Percentiles rank a stretch among this genome's conserved stretches.
Evolutionary conservation across 1,140 invertebrate species (phyloP).

Genomic region (Drosophila asahinai): DNA sequence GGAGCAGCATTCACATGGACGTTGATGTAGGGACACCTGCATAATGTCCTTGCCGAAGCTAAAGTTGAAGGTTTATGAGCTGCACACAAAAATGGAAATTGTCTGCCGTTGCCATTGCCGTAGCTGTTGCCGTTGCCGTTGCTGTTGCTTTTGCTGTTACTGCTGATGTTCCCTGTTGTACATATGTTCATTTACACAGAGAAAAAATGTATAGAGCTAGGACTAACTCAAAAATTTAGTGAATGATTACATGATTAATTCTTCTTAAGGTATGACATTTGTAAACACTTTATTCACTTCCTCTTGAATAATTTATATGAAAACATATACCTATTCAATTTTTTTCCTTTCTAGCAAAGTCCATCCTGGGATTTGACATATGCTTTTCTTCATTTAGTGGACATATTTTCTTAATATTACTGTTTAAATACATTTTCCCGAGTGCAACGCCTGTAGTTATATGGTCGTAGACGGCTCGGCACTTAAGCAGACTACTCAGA

Average conservation of each 20-base stretch:
- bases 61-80: conserved; percentile 80
- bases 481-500: conserved; percentile 68
- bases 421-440: neutral
- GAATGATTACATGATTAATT: too few relatives aligned
- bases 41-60: conserved; percentile 66
- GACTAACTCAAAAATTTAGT: too few relatives aligned
- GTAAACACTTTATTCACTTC: too few relatives aligned
- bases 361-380: neutral
- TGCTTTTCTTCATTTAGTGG: neutral
- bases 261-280: too few relatives aligned
- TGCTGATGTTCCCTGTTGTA: conserved; percentile 42
- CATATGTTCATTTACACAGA: conserved; percentile 27
- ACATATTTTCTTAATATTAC: too few relatives aligned
- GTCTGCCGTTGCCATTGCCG: conserved; percentile 45
- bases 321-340: too few relatives aligned
- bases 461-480: conserved; percentile 57
- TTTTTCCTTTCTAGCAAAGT: too few relatives aligned
- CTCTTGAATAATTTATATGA: too few relatives aligned
- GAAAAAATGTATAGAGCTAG: neutral
- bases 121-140: conserved; percentile 21
- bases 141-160: conserved; percentile 30
- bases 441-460: conserved; percentile 10
- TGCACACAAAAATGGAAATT: conserved; percentile 81
- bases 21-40: conserved; percentile 60
- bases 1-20: conserved; percentile 39